Evolutionary conservation across 2,113 vertebrate genomes (phyloP).

Genomic region (Tupaia tana): DNA sequence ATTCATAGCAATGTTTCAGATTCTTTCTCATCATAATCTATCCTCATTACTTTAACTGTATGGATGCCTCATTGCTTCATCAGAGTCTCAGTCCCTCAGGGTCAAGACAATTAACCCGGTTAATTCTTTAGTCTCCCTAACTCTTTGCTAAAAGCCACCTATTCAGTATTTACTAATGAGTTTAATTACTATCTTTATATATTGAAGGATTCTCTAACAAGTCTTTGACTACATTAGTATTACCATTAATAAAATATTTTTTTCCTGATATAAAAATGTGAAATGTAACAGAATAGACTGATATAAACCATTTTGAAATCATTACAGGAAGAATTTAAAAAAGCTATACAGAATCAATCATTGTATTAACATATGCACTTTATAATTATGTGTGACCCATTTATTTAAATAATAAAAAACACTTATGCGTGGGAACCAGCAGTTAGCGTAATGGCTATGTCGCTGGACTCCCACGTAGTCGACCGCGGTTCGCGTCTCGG

Average conservation of each 20-base stretch:
- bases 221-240: neutral
- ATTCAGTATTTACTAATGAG: neutral
- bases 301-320: conserved; percentile 3
- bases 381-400: neutral
- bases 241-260: neutral
- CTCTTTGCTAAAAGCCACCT: neutral
- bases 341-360: neutral
- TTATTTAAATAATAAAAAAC: neutral
- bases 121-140: neutral
- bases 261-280: neutral
- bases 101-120: neutral
- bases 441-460: too few relatives aligned
- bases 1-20: neutral
- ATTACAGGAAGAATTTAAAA: neutral
- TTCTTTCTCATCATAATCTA: neutral
- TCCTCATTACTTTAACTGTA: neutral
- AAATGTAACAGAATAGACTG: neutral
- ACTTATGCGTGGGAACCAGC: neutral
- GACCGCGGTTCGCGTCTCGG: too few relatives aligned
- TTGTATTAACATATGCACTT: neutral
- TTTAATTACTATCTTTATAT: neutral
- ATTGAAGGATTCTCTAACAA: neutral
- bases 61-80: neutral
- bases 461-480: too few relatives aligned
- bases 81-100: neutral